phyloP scores from a whole-genome alignment of 2,888 invertebrate genomes.

The Lepidocyrtinus sp. region DNA sequence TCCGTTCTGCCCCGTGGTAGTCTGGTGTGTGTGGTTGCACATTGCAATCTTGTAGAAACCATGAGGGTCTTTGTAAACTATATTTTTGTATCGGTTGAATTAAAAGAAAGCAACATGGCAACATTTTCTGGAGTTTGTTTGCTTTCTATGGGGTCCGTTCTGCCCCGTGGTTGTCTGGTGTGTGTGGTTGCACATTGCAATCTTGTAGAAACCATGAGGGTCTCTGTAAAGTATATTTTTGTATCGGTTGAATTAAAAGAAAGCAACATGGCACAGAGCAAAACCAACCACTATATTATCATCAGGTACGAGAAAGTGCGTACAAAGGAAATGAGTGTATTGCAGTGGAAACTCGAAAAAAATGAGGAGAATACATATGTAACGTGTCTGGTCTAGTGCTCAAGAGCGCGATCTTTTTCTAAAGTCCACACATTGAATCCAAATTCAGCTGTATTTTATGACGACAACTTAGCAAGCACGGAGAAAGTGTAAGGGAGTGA shows the following conservation, averaged over 20 bases:
- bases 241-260: neutral
- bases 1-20: neutral
- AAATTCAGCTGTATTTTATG: constrained; percentile 1
- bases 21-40: constrained; percentile 13
- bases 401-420: neutral
- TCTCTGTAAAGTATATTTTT: neutral
- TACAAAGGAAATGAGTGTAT: constrained; percentile 6
- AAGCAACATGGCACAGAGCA: too few species aligned
- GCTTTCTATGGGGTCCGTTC: neutral
- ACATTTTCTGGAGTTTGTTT: neutral
- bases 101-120: neutral
- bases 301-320: neutral
- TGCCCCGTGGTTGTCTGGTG: too few species aligned
- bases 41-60: neutral
- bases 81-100: neutral
- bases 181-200: neutral
- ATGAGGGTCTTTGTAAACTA: neutral
- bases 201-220: neutral
- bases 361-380: constrained; percentile 17
- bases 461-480: neutral
- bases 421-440: neutral
- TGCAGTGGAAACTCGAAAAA: constrained; percentile 26
- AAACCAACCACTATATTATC: constrained; percentile 20
- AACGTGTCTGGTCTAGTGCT: neutral
- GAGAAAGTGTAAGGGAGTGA: too few species aligned